Evolutionary conservation across 2,797 vertebrate genomes (phyloP).

Genomic region (Pangasius larnaudii): DNA sequence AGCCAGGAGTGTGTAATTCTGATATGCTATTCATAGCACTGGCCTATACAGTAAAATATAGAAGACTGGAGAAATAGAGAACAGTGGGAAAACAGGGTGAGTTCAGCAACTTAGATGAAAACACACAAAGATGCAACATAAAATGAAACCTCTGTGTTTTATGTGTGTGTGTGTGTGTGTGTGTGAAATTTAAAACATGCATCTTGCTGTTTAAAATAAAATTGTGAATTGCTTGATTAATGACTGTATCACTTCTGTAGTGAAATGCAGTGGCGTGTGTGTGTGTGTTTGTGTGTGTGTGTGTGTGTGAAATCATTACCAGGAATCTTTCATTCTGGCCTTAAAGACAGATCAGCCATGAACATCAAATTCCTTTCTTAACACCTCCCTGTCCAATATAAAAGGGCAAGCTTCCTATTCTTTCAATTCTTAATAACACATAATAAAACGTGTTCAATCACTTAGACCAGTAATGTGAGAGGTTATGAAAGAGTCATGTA

Average conservation of each 20-base stretch:
- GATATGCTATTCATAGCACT: background rate
- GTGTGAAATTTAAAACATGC: background rate
- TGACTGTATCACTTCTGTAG: background rate
- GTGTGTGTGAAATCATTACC: background rate
- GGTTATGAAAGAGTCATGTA: background rate
- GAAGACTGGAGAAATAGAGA: constrained; percentile 6
- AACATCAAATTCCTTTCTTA: background rate
- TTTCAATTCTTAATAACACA: background rate
- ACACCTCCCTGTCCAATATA: background rate
- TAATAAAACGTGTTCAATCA: background rate
- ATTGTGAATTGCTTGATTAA: background rate
- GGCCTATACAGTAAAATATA: background rate
- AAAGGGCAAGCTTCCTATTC: background rate
- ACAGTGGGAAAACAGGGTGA: constrained; percentile 38
- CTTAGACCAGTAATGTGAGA: background rate
- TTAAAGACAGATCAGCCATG: background rate
- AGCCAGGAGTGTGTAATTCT: constrained; percentile 5
- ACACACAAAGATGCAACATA: constrained; percentile 57
- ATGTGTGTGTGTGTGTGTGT: background rate
- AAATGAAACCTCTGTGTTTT: constrained; percentile 12
- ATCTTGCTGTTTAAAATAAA: background rate
- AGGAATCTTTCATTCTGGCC: too few relatives aligned
- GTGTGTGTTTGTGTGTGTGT: too few relatives aligned
- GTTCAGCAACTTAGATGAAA: constrained; percentile 72
- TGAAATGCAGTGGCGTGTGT: background rate